A percentile compares a stretch with the other conserved stretches of the same genome.
These are phyloP conservation scores for Xestia sexstrigata DNA, from an alignment of 2,888 invertebrate species.

Conservation along the genomic window DNA sequence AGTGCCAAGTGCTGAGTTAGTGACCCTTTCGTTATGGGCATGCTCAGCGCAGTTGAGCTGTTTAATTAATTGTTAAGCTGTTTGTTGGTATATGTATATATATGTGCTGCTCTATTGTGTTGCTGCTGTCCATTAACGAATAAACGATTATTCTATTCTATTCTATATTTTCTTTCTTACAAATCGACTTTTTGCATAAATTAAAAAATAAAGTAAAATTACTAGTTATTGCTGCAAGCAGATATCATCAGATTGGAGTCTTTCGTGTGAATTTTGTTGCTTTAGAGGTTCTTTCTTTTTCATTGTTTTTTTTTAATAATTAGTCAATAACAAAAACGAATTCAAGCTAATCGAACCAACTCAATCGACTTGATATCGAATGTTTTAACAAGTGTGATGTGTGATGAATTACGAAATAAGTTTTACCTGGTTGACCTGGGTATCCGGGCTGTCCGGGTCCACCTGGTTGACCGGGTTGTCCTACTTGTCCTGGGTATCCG, in stretches of 20 bases:
- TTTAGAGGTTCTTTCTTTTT: neutral
- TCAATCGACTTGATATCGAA: neutral
- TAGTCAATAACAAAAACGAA: neutral
- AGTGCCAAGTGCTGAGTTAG: too few relatives aligned
- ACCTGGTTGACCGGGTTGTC: conserved; percentile 37
- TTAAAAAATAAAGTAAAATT: neutral
- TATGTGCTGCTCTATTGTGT: too few relatives aligned
- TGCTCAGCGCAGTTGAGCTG: too few relatives aligned
- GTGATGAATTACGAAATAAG: neutral
- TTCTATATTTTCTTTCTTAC: neutral
- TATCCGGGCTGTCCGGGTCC: neutral
- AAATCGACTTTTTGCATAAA: neutral
- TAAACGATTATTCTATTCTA: too few relatives aligned
- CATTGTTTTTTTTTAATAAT: neutral
- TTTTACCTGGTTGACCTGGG: neutral
- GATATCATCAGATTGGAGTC: neutral
- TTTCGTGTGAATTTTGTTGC: neutral
- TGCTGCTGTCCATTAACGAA: too few relatives aligned
- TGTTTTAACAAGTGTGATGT: neutral
- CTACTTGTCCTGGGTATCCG: conserved; percentile 46
- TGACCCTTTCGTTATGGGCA: too few relatives aligned
- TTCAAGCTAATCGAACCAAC: neutral
- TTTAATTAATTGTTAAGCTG: too few relatives aligned
- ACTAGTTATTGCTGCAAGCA: neutral
- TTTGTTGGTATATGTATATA: too few relatives aligned